A percentile compares a stretch with the other conserved stretches of the same genome.
phyloP scores from a whole-genome alignment of 2,113 vertebrate genomes.

The Myotis davidii region DNA sequence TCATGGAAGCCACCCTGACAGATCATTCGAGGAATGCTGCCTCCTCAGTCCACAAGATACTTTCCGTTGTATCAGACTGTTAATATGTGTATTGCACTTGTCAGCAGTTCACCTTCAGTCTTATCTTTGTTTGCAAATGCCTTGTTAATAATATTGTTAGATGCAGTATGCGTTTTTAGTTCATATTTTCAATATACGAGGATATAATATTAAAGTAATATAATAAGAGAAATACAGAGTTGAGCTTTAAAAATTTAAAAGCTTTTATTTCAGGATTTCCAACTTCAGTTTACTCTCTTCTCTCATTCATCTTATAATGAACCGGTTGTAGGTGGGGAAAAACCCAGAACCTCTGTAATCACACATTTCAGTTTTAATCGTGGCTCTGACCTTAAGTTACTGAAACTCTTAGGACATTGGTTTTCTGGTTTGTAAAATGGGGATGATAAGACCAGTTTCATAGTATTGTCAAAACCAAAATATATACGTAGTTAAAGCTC shows the following conservation, averaged over 20 bases:
- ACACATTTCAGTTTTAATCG: background rate
- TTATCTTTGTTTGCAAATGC: constrained; percentile 41
- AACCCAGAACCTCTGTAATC: background rate
- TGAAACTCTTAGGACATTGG: background rate
- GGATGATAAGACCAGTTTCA: background rate
- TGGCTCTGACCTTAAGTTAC: background rate
- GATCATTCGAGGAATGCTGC: background rate
- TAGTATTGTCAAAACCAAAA: background rate
- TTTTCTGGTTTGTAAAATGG: background rate
- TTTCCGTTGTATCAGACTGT: background rate
- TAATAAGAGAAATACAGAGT: background rate
- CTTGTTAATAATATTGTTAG: constrained; percentile 19
- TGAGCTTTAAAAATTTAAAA: constrained; percentile 2
- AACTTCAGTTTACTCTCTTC: background rate
- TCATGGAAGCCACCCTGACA: background rate
- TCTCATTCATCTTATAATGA: background rate
- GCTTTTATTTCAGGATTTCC: background rate
- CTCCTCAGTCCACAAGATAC: background rate
- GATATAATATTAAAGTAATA: background rate
- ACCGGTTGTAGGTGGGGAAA: background rate
- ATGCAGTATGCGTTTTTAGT: background rate
- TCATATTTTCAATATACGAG: constrained; percentile 23
- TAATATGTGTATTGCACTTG: background rate
- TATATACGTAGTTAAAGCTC: background rate
- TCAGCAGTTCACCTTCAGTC: background rate